Evolutionary conservation across 2,113 vertebrate genomes (phyloP), one percentile per base, ranked within the genome.

Genomic region (Hippocampus barbouri): DNA sequence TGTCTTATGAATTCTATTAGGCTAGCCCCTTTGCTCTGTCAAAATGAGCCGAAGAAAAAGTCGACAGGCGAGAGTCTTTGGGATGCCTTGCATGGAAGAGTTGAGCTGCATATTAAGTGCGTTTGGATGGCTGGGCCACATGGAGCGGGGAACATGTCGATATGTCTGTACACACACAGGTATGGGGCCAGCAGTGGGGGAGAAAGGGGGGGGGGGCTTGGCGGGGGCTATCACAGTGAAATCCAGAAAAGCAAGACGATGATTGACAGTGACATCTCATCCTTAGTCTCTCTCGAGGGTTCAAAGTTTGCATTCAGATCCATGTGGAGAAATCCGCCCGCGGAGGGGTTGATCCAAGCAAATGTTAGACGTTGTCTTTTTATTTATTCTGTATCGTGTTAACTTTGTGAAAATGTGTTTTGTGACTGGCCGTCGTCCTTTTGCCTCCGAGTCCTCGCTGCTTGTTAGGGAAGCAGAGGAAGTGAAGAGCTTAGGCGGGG

Each of bases 1-100:
- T 86, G 85, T 86, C 84, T 86, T 82, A 83, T 85, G 83, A 89
- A 88, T 85, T 89, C 71, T 83, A 86, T 86, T 84, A 89, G 66
- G 70, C 59, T 18, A 41, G n/a, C 79, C 64, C 30, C 45, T 38
- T 38, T 40, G 69, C 64, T 80, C 77, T 66, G 68, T 70, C 66
- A 15, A 54, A 66, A 68, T 3, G 18, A 75, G 65, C 68, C 10
- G 18, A 68, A 69, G 66, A 66, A 49, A 47, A 56, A 60, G 68
- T 72, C 14, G 9, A 51, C 60, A 74, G 66, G 73, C 10, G 9
- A 66, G 57, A 41, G 54, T 72, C 68, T 68, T 34, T n/a, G 23
- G 18, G 72, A 77, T 66, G 41, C 23, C 43, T 47, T 67, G 70
- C 67, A 18, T 65, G n/a, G 69, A 63, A 49, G 60, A 73, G 70